phyloP scores from a whole-genome alignment of 53 echinoderm and acorn worm genomes.

The Astropecten irregularis region DNA sequence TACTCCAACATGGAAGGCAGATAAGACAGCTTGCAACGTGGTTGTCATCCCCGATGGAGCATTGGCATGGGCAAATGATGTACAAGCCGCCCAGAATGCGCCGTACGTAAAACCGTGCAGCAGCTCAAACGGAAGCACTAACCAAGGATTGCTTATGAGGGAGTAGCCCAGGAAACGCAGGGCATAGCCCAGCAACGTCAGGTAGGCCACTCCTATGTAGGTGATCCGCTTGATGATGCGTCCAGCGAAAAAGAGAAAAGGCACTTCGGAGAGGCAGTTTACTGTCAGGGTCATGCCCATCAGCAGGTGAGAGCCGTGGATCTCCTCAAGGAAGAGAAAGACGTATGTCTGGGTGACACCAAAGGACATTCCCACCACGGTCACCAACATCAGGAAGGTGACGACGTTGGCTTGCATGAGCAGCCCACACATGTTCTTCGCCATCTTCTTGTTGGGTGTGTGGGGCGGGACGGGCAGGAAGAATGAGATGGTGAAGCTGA shows the following conservation, averaged over 20 bases:
- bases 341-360: conserved; percentile 79
- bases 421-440: conserved; percentile 33
- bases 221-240: conserved; percentile 73
- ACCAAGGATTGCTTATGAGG: conserved; percentile 76
- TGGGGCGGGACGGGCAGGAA: conserved; percentile 70
- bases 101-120: conserved; percentile 97
- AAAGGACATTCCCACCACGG: conserved; percentile 73
- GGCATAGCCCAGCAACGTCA: conserved; percentile 71
- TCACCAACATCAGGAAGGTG: conserved; percentile 53
- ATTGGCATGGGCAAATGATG: conserved; percentile 77
- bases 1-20: conserved; percentile 83
- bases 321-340: conserved; percentile 82
- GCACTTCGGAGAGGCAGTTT: conserved; percentile 81
- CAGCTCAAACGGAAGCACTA: conserved; percentile 89
- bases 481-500: conserved; percentile 7
- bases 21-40: conserved; percentile 75
- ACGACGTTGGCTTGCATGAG: conserved; percentile 53
- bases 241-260: conserved; percentile 79
- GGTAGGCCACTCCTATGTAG: conserved; percentile 66
- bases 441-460: conserved; percentile 6
- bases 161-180: conserved; percentile 92
- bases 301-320: conserved; percentile 66
- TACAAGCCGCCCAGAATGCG: conserved; percentile 89
- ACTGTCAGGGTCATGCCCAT: conserved; percentile 91
- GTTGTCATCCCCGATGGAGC: conserved; percentile 96